Evolutionary conservation across 2,113 vertebrate species (phyloP), one percentile per base, ranked within the genome.

Genomic region (Neodontobutis hainanensis): DNA sequence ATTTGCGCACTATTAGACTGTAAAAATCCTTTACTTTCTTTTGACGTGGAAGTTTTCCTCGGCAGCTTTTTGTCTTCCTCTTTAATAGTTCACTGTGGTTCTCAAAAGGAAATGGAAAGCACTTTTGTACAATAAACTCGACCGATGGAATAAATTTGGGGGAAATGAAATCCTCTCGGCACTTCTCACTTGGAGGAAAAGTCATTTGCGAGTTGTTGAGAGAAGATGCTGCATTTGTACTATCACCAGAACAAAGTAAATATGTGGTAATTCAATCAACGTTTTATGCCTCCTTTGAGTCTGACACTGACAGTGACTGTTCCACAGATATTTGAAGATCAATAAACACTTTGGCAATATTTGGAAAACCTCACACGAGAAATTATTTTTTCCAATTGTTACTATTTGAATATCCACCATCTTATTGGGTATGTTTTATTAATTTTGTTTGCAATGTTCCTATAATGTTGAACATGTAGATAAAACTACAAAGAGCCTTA

Each of bases 1-100:
- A 83, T 87, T 85, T 87, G 77, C 42, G 73, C 67, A 43, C 70
- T 59, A 87, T 85, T 87, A 87, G 70, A 80, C 75, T 82, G 78
- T 73, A 82, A 82, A 87, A 85, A 84, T 86, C 78, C 57, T 80
- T 61, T 63, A 63, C 63, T 73, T 79, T 83, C 59, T 78, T 75
- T 68, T 68, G 52, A 68, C 70, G 70, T 76, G 72, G 78, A 16
- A 60, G 68, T 74, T 83, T 46, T 52, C 35, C 68, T 81, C 51
- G 58, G 43, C 7, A 1, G 62, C 45, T 58, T 70, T 78, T 68
- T 69, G 49, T 74, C 59, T 55, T 44, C 5, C 27, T 42, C 48
- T 70, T 75, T 68, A 63, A 55, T 4, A 2, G 12, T 74, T 70
- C 68, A 60, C 76, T 77, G 19, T 27, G 19, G 19, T 27, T 1